These are phyloP conservation scores for Parauchenoglanis punctatus DNA, from an alignment of 2,797 vertebrate species.

Conservation along the genomic window DNA sequence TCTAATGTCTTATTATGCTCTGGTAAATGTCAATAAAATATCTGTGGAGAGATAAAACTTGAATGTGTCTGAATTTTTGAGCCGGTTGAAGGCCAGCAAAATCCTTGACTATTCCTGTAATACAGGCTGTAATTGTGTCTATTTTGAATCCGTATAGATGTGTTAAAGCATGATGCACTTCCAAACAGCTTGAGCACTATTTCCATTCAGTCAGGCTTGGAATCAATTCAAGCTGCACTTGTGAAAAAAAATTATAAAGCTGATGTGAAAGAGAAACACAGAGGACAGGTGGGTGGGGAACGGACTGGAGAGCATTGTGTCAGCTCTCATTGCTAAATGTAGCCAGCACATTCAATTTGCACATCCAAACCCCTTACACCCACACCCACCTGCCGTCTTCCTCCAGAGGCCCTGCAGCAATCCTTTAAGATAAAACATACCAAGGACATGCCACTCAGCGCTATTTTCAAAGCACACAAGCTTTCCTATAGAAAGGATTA, in stretches of 20 bases:
- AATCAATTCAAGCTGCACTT: slow-evolving; percentile 11
- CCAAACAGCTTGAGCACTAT: not conserved
- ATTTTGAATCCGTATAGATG: not conserved
- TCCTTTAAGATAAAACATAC: slow-evolving; percentile 47
- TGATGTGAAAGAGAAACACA: slow-evolving; percentile 37
- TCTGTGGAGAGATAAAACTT: not conserved
- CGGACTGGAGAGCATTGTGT: slow-evolving; percentile 7
- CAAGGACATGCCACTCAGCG: slow-evolving; percentile 43
- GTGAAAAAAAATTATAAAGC: slow-evolving; percentile 26
- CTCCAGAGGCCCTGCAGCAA: slow-evolving; percentile 47
- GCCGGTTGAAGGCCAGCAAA: not conserved
- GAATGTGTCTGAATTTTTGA: not conserved
- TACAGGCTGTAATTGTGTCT: not conserved
- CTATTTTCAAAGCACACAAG: slow-evolving; percentile 24
- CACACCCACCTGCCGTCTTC: slow-evolving; percentile 23
- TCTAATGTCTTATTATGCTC: not conserved
- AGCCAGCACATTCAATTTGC: slow-evolving; percentile 63
- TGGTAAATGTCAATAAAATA: not conserved
- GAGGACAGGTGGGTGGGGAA: not conserved
- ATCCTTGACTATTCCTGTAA: not conserved
- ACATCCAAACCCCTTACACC: slow-evolving; percentile 45
- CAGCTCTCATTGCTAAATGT: slow-evolving; percentile 45
- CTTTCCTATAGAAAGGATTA: slow-evolving; percentile 34
- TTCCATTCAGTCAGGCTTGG: not conserved
- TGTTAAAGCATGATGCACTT: not conserved